Percentiles rank a stretch among this genome's conserved stretches.
These are phyloP conservation scores for Hybognathus amarus DNA, from an alignment of 2,797 vertebrate species.

Conservation along the genomic window DNA sequence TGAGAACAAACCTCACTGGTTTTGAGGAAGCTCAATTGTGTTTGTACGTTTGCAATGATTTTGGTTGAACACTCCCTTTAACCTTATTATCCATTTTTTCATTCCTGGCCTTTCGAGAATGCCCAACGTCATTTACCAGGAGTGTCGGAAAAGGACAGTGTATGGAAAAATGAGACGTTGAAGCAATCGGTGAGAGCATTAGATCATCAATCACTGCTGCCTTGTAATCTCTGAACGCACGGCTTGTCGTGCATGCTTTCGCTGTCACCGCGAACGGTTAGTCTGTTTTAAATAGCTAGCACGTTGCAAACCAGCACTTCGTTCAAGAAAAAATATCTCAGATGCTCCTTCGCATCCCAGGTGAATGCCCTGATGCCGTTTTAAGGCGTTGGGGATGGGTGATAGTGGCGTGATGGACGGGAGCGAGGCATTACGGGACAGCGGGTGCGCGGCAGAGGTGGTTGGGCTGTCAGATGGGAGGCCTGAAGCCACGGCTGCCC, in stretches of 20 bases:
- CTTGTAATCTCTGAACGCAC: conserved; percentile 78
- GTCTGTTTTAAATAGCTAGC: conserved; percentile 78
- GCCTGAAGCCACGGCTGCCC: conserved; percentile 77
- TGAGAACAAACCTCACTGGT: conserved; percentile 2
- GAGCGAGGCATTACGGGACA: conserved; percentile 68
- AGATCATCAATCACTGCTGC: conserved; percentile 85
- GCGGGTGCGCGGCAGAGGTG: conserved; percentile 66
- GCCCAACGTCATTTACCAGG: conserved; percentile 53
- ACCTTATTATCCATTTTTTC: background rate
- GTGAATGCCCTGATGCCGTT: conserved; percentile 73
- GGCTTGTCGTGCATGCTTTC: conserved; percentile 56
- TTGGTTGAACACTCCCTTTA: background rate
- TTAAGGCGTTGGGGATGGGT: conserved; percentile 75
- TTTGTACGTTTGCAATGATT: background rate
- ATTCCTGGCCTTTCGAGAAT: conserved; percentile 26
- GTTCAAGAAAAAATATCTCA: conserved; percentile 71
- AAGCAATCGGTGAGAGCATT: conserved; percentile 64
- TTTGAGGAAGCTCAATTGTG: background rate
- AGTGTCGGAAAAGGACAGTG: conserved; percentile 55
- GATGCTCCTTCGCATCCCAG: conserved; percentile 71
- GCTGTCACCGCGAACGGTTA: conserved; percentile 77
- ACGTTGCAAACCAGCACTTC: conserved; percentile 67
- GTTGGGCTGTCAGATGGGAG: conserved; percentile 80
- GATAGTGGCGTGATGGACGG: conserved; percentile 82
- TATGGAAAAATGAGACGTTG: conserved; percentile 19